Percentiles rank a stretch among this genome's conserved stretches.
Evolutionary conservation across 1,140 invertebrate genomes (phyloP).

Genomic region (Lordiphosa collinella): DNA sequence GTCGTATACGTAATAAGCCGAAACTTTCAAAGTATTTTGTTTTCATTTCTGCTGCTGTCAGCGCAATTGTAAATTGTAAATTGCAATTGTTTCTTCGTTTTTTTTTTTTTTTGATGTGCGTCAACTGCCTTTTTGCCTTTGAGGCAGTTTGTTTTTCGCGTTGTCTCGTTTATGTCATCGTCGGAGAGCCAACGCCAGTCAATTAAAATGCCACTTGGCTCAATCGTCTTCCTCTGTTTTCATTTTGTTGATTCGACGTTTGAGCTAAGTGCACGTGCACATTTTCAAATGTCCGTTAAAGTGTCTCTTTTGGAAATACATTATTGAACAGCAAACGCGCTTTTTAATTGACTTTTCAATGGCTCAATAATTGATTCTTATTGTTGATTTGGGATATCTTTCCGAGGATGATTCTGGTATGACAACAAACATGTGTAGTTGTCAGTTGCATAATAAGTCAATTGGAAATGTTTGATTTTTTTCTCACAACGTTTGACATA

Average conservation of each 20-base stretch:
- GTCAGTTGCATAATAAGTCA: not conserved
- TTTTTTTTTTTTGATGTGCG: slow-evolving; percentile 27
- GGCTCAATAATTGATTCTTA: slow-evolving; percentile 48
- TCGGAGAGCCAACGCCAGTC: slow-evolving; percentile 36
- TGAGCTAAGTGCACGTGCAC: slow-evolving; percentile 42
- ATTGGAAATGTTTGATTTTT: too few species aligned
- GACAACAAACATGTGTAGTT: slow-evolving; percentile 21
- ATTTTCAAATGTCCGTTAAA: not conserved
- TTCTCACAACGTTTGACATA: too few species aligned
- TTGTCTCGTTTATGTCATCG: slow-evolving; percentile 12
- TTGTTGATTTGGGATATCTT: slow-evolving; percentile 13
- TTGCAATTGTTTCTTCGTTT: slow-evolving; percentile 33
- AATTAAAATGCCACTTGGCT: slow-evolving; percentile 55
- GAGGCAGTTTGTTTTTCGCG: slow-evolving; percentile 7
- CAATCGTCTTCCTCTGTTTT: too few species aligned
- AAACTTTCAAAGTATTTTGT: slow-evolving; percentile 30
- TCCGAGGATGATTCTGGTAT: slow-evolving; percentile 6
- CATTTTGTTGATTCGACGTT: slow-evolving; percentile 23
- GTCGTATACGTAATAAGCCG: slow-evolving; percentile 39
- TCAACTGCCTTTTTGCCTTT: not conserved
- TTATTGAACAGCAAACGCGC: slow-evolving; percentile 1
- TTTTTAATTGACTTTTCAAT: slow-evolving; percentile 57
- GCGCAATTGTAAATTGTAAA: slow-evolving; percentile 21
- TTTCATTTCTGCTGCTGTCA: slow-evolving; percentile 13
- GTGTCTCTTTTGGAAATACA: not conserved